Base-by-base conservation (phyloP, 1,140 invertebrate genomes). In the Anoplolepis gracilipes region DNA sequence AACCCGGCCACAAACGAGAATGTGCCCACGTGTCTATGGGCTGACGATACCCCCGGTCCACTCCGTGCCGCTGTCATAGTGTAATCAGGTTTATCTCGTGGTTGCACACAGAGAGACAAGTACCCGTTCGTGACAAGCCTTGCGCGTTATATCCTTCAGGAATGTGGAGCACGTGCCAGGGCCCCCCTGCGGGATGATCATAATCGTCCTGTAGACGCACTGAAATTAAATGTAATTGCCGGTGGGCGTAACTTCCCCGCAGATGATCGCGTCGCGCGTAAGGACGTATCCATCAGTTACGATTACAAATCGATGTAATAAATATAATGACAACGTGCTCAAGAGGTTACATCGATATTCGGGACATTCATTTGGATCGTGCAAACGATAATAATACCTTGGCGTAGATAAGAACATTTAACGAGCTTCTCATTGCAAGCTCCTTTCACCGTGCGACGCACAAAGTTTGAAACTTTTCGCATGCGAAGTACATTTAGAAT, bases 61-160 rank as follows among this genome's bases (percentile, higher is more conserved):
- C 85, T 79, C 88, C 5, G 46, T 90, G 42, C 73, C 61, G 70
- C 73, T 76, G 85, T 86, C 85, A 81, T 72, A 16, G 72, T 61
- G 64, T 90, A 90, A 90, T 90, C 81, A 90, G 81, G 85, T 90
- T 90, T 89, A 90, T 90, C 79, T 87, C 85, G 76, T 89, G 88
- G 88, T 90, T 82, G 81, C 88, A 85, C 85, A 87, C 88, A 87
- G 79, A 73, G 85, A 65, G 77, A 84, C 88, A 85, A 73, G 72
- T 85, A 87, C 70, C 59, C 28, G 81, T 79, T 73, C 64, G 85
- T 72, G 85, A 79, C 78, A 79, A 69, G 77, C 55, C 61, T 55
- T 76, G 62, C 87, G 55, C 81, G 84, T 88, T 88, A 79, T 81
- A 73, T 82, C 84, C 64, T 86, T 88, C 85, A 82, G 84, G 65